Evolutionary conservation across 2,113 vertebrate species (phyloP), one percentile per base, ranked within the genome.

Genomic region (Colaptes auratus): DNA sequence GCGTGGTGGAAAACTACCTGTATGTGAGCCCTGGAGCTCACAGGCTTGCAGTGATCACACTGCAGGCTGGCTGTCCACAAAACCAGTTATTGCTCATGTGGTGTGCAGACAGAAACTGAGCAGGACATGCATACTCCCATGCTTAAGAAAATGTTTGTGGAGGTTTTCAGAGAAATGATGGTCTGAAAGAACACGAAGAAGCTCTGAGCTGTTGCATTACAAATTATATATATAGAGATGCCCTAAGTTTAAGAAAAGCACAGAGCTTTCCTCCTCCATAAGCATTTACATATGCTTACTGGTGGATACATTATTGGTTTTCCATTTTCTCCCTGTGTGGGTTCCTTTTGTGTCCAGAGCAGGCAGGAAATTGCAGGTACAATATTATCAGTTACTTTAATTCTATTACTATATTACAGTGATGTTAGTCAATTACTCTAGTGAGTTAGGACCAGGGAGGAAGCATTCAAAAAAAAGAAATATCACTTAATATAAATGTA

Each of bases 31-130:
- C 8, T 1, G 0, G 56, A 23, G 59, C 9, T 1, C 3, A 2
- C 7, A 6, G 14, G 35, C n/a, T 3, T 2, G 10, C 44, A 2
- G 55, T 0, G 1, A 6, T 4, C 10, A 7, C 28, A 3, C 25
- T 20, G 70, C 56, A 11, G 46, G 39, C 56, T 50, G 73, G 8
- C 70, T 60, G 19, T 35, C 61, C 13, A 21, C 82, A n/a, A 28
- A 55, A 53, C 19, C 77, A 16, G 30, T 4, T 14, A 31, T 2
- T 55, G 30, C 59, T 88, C 13, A 7, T 3, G 5, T 35, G 36
- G 15, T 14, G 36, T 12, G 48, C 31, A 25, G 10, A 31, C 59
- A 53, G 44, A 79, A 69, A 59, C 30, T 2, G 0, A 60, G 42
- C 25, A 20, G 76, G 44, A 69, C 31, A 23, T 23, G 12, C 21